These are phyloP conservation scores for Grallaria varia DNA, from an alignment of 2,113 vertebrate species.

Conservation along the genomic window DNA sequence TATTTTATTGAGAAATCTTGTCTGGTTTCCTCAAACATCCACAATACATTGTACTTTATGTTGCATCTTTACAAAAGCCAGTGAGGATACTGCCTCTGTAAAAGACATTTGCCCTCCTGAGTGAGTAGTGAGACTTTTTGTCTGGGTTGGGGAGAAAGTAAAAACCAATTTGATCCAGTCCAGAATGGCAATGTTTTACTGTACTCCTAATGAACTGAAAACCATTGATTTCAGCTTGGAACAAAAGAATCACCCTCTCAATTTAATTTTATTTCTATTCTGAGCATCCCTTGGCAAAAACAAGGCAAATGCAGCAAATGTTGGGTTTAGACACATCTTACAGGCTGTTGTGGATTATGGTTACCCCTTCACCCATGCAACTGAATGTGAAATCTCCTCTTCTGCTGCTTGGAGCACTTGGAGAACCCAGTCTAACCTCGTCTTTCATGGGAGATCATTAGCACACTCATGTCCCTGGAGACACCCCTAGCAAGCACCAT, in stretches of 20 bases:
- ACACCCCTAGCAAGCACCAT: neutral
- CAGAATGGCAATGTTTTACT: neutral
- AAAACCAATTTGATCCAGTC: neutral
- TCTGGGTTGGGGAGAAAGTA: neutral
- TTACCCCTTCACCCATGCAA: neutral
- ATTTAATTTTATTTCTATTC: constrained; percentile 23
- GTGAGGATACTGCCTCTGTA: neutral
- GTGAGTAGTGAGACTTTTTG: neutral
- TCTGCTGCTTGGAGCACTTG: neutral
- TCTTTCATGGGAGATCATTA: neutral
- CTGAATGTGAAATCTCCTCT: neutral
- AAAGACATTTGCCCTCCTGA: neutral
- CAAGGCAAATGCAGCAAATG: neutral
- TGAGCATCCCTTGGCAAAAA: neutral
- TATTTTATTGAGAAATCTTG: neutral
- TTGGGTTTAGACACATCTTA: neutral
- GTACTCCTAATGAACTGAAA: neutral
- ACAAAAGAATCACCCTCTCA: neutral
- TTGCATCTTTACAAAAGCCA: neutral
- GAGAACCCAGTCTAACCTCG: neutral
- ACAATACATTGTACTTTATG: neutral
- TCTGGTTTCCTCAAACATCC: neutral
- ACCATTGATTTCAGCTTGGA: neutral
- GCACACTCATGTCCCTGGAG: neutral
- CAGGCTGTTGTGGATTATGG: neutral